Evolutionary conservation across 2,888 invertebrate genomes (phyloP).

Genomic region (Lasioglossum lativentre): DNA sequence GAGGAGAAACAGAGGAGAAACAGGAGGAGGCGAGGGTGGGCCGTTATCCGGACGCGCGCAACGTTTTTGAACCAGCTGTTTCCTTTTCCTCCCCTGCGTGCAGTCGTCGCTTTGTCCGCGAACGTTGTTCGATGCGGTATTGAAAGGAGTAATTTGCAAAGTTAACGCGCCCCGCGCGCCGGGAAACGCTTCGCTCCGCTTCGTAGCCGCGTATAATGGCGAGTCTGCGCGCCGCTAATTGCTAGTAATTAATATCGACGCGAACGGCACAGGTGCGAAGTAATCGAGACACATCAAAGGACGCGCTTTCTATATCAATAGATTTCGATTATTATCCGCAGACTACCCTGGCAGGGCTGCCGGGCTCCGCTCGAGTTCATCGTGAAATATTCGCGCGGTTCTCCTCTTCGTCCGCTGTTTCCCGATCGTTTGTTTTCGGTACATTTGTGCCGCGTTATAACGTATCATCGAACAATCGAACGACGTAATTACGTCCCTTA

Average conservation of each 20-base stretch:
- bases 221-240: conserved; percentile 23
- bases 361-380: not conserved
- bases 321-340: conserved; percentile 6
- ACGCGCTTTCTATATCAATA: conserved; percentile 8
- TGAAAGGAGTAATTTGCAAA: conserved; percentile 24
- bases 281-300: conserved; percentile 22
- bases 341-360: not conserved
- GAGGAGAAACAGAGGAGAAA: not conserved
- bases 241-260: conserved; percentile 30
- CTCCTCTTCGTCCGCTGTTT: not conserved
- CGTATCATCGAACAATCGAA: not conserved
- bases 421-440: not conserved
- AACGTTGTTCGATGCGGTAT: conserved; percentile 30
- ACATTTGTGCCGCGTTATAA: not conserved
- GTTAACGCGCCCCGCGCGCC: not conserved
- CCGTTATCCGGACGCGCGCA: not conserved
- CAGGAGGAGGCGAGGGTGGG: not conserved
- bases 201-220: conserved; percentile 12
- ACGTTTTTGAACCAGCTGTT: conserved; percentile 25
- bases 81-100: conserved; percentile 21
- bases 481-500: not conserved
- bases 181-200: not conserved
- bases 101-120: not conserved
- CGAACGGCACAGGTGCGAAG: conserved; percentile 8
- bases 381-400: not conserved